Conservation (phyloP, 37 sponge, comb jelly and placozoan species). For the Agelas oroides region DNA sequence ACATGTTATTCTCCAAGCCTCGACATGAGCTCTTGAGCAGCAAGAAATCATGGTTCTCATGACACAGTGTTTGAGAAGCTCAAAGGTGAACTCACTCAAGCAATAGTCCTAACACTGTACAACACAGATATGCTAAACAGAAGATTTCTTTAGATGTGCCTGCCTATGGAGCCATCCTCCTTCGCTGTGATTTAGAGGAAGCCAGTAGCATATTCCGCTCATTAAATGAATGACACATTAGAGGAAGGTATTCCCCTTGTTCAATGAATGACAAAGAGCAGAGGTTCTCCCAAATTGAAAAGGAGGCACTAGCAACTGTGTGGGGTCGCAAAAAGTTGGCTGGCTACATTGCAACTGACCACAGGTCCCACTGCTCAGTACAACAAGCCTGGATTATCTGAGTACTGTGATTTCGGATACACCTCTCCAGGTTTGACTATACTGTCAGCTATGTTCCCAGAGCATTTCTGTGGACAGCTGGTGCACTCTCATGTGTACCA, state of each 20-base stretch:
- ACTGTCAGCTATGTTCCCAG: constrained; percentile 43
- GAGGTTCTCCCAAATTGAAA: constrained; percentile 26
- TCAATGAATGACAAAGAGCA: constrained; percentile 12
- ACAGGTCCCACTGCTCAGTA: constrained; percentile 39
- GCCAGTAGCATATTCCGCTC: constrained; percentile 46
- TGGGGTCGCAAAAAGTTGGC: constrained; percentile 41
- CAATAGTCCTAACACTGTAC: constrained; percentile 51
- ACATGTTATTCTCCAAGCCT: constrained; percentile 25
- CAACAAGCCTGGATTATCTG: constrained; percentile 21
- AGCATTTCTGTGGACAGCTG: constrained; percentile 45
- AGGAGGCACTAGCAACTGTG: constrained; percentile 19
- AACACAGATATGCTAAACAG: constrained; percentile 15
- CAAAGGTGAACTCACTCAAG: constrained; percentile 37
- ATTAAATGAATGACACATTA: too few species aligned
- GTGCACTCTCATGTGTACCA: constrained; percentile 23
- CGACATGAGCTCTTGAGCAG: constrained; percentile 49
- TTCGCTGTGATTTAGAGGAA: constrained; percentile 7
- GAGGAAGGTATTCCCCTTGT: too few species aligned
- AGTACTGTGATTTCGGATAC: constrained; percentile 36
- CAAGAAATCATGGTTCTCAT: constrained; percentile 33
- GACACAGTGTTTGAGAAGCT: constrained; percentile 35
- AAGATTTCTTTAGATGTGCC: constrained; percentile 36
- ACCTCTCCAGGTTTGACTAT: constrained; percentile 37
- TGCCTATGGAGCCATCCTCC: constrained; percentile 29
- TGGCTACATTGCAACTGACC: constrained; percentile 31